Evolutionary conservation across 2,888 invertebrate genomes (phyloP).

Genomic region (Panopea generosa): DNA sequence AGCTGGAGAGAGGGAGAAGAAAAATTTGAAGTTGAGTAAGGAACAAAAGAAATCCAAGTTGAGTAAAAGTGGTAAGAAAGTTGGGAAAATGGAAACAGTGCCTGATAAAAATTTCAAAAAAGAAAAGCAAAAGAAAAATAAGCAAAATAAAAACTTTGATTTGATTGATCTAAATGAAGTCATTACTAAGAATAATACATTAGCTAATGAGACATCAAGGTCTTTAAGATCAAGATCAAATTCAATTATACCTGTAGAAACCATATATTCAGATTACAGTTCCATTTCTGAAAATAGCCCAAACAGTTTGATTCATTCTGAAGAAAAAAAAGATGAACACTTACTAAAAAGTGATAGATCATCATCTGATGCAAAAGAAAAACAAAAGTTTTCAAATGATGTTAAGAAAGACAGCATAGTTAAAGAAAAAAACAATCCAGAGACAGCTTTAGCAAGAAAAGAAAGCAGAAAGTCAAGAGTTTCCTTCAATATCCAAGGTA

Average conservation of each 20-base stretch:
- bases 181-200: not conserved
- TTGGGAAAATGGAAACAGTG: too few relatives aligned
- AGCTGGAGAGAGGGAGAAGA: not conserved
- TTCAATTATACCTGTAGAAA: too few relatives aligned
- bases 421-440: too few relatives aligned
- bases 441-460: not conserved
- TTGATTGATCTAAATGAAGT: too few relatives aligned
- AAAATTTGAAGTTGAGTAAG: not conserved
- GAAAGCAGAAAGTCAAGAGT: slow-evolving; percentile 24
- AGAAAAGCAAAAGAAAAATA: not conserved
- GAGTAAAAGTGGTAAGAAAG: not conserved
- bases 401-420: slow-evolving; percentile 1
- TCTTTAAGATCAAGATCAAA: slow-evolving; percentile 13
- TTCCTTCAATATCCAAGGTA: slow-evolving; percentile 21
- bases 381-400: not conserved
- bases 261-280: too few relatives aligned
- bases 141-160: not conserved
- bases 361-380: not conserved
- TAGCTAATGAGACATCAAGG: not conserved
- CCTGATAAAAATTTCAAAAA: not conserved
- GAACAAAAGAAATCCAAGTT: slow-evolving; percentile 3
- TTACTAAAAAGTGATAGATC: too few relatives aligned
- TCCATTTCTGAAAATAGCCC: too few relatives aligned
- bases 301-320: not conserved
- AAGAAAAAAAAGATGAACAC: not conserved